Evolutionary conservation across 1,140 invertebrate genomes (phyloP), one percentile per base, ranked within the genome.

Genomic region (Drosophila teissieri): DNA sequence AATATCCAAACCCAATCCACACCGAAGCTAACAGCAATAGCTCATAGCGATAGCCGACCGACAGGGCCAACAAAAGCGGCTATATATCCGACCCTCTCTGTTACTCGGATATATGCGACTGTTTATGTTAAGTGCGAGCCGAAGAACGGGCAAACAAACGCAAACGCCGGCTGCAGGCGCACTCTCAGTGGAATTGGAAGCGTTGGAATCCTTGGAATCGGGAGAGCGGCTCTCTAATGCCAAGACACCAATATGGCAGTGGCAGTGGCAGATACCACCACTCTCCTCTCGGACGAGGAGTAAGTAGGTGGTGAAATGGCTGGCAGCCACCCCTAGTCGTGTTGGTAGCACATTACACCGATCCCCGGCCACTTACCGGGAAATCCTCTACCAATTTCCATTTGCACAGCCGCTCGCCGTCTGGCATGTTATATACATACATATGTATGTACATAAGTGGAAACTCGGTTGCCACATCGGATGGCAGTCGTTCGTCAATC

Each of bases 111-210:
- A 56, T 48, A 31, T 15, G 27, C 48, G 48, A 34, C 27, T 63
- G 67, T 73, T 73, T 73, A 60, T 73, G 69, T 51, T 73, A 34
- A 40, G 8, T 31, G 31, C 31, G 31, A 69, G 70, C 17, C 7
- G 56, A 37, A 12, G 52, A 54, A 40, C 37, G 42, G 42, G 44
- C 57, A 40, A 74, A 45, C 67, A 42, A 73, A 61, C 57, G 60
- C 67, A 42, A 73, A 61, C 57, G 60, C 61, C 73, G 72, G 73
- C 73, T 75, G 69, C 65, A 58, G 34, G 45, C 65, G 65, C 53
- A 56, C 45, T 65, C 68, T 73, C 65, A 22, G 42, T 34, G 36
- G 44, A 45, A 48, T 24, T 31, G 31, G 31, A 31, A 31, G 10
- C 31, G 5, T 4, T 24, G 24, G 24, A 24, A 24, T 24, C 22